Percentiles rank a stretch among this genome's conserved stretches.
Evolutionary conservation across 2,113 vertebrate genomes (phyloP).

Genomic region (Rutilus rutilus): DNA sequence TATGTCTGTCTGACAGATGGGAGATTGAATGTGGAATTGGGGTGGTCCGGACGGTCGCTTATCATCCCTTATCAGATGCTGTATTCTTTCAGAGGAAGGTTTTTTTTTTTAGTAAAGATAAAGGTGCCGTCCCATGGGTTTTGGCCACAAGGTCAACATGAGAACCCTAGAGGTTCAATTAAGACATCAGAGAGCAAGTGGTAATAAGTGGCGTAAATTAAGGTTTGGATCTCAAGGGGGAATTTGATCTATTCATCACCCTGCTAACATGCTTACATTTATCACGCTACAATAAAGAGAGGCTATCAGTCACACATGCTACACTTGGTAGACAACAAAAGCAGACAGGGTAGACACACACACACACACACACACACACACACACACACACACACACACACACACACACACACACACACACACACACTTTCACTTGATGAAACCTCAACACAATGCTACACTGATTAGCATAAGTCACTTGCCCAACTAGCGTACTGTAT

Average conservation of each 20-base stretch:
- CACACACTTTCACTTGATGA: background rate
- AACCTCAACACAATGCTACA: background rate
- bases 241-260: slow-evolving; percentile 68
- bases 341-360: background rate
- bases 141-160: slow-evolving; percentile 38
- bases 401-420: background rate
- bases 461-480: background rate
- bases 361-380: background rate
- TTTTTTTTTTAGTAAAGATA: slow-evolving; percentile 41
- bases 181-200: slow-evolving; percentile 62
- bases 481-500: background rate
- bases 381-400: background rate
- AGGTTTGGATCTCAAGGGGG: slow-evolving; percentile 54
- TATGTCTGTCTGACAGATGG: slow-evolving; percentile 46
- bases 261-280: slow-evolving; percentile 65
- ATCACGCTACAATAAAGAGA: slow-evolving; percentile 68
- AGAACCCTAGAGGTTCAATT: slow-evolving; percentile 67
- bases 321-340: slow-evolving; percentile 7
- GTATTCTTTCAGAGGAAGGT: slow-evolving; percentile 49
- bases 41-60: slow-evolving; percentile 46
- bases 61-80: slow-evolving; percentile 50
- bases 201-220: slow-evolving; percentile 66
- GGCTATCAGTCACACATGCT: slow-evolving; percentile 71
- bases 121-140: slow-evolving; percentile 30
- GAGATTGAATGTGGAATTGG: slow-evolving; percentile 65